These are phyloP conservation scores for Nomada lathburiana DNA, from an alignment of 2,888 invertebrate species.

Conservation along the genomic window DNA sequence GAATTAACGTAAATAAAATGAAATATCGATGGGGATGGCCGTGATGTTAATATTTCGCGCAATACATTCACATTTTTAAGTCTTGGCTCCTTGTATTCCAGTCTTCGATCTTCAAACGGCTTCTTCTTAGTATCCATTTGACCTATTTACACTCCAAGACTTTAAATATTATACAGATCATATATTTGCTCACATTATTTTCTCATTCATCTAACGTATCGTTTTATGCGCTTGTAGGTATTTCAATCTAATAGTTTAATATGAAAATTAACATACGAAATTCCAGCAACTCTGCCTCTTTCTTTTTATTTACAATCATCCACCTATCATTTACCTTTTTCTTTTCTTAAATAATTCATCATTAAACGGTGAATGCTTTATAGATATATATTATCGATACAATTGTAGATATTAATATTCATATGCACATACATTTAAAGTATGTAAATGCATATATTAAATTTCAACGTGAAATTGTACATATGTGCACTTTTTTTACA, in stretches of 20 bases:
- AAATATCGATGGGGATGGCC: slow-evolving; percentile 44
- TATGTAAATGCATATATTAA: slow-evolving; percentile 51
- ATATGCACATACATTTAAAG: slow-evolving; percentile 53
- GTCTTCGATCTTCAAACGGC: slow-evolving; percentile 60
- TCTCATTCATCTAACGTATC: slow-evolving; percentile 40
- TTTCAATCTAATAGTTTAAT: slow-evolving; percentile 51
- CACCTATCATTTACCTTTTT: slow-evolving; percentile 45
- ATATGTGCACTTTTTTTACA: slow-evolving; percentile 44
- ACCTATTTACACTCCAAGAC: slow-evolving; percentile 73
- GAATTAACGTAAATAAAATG: slow-evolving; percentile 65
- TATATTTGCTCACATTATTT: slow-evolving; percentile 33
- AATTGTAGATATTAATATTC: slow-evolving; percentile 47
- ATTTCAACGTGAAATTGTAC: slow-evolving; percentile 49
- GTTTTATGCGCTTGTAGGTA: slow-evolving; percentile 59
- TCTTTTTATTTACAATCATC: slow-evolving; percentile 70
- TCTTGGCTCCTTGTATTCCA: slow-evolving; percentile 58
- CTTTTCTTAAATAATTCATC: slow-evolving; percentile 40
- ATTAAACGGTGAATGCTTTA: slow-evolving; percentile 43
- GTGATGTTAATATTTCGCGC: slow-evolving; percentile 53
- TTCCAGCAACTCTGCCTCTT: slow-evolving; percentile 45
- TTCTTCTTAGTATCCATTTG: slow-evolving; percentile 56
- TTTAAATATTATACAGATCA: slow-evolving; percentile 45
- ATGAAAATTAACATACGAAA: slow-evolving; percentile 58
- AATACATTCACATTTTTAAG: slow-evolving; percentile 62
- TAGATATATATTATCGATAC: slow-evolving; percentile 51